Conservation (phyloP, 2,113 vertebrate genomes). For the Glaucomys volans region DNA sequence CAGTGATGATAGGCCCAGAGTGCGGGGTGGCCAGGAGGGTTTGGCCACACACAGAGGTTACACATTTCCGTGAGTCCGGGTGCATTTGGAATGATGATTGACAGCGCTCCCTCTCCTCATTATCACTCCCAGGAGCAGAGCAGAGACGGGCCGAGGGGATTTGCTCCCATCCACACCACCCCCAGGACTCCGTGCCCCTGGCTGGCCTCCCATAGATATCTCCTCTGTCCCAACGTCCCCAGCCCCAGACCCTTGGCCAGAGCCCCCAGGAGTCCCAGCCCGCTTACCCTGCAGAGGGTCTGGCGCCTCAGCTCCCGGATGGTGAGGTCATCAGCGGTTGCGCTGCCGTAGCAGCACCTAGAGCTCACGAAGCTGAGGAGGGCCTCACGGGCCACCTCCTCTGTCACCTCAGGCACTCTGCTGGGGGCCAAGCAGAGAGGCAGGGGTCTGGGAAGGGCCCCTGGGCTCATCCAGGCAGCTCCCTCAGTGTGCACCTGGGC, state of each 20-base stretch:
- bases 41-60: fast-evolving
- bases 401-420: conserved; percentile 88
- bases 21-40: too few relatives aligned
- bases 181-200: neutral
- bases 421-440: neutral
- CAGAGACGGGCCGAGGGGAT: neutral
- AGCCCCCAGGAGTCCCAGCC: fast-evolving
- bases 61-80: fast-evolving
- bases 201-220: neutral
- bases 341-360: conserved; percentile 88
- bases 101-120: fast-evolving
- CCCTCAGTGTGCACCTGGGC: too few relatives aligned
- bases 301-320: conserved; percentile 88
- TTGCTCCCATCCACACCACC: too few relatives aligned
- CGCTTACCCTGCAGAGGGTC: conserved; percentile 88
- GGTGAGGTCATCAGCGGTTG: conserved; percentile 86
- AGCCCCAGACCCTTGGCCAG: neutral
- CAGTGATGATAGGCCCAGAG: fast-evolving
- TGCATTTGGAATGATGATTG: fast-evolving
- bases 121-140: neutral
- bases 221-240: neutral
- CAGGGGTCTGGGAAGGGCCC: neutral
- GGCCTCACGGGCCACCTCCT: conserved; percentile 89
- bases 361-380: conserved; percentile 88
- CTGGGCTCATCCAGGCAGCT: neutral